Percentiles rank a stretch among this genome's conserved stretches.
These are phyloP conservation scores for Trilocha varians DNA, from an alignment of 2,888 invertebrate genomes.

Conservation along the genomic window DNA sequence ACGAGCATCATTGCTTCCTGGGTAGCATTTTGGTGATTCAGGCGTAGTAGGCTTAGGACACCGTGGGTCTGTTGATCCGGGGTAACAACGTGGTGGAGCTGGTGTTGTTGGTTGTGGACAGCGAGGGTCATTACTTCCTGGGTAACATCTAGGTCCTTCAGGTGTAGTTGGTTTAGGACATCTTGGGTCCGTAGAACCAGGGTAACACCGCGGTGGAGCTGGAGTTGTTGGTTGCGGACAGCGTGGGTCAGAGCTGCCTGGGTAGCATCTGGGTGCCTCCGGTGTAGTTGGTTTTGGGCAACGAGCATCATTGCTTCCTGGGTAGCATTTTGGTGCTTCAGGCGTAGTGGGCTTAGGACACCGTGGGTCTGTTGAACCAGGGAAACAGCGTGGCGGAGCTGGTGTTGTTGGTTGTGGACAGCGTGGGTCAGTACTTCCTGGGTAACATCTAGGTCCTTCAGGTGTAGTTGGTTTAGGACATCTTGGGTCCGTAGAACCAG, in stretches of 20 bases:
- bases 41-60: slow-evolving; percentile 23
- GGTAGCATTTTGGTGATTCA: slow-evolving; percentile 17
- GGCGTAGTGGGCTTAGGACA: slow-evolving; percentile 27
- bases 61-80: slow-evolving; percentile 25
- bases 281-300: slow-evolving; percentile 18
- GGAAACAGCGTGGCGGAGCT: slow-evolving; percentile 21
- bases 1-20: slow-evolving; percentile 28
- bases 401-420: slow-evolving; percentile 20
- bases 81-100: slow-evolving; percentile 24
- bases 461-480: slow-evolving; percentile 27
- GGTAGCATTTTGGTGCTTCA: slow-evolving; percentile 15
- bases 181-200: slow-evolving; percentile 20
- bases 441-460: slow-evolving; percentile 17
- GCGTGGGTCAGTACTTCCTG: slow-evolving; percentile 21
- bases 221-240: slow-evolving; percentile 31
- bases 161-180: slow-evolving; percentile 22
- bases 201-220: slow-evolving; percentile 19
- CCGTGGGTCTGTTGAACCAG: slow-evolving; percentile 26
- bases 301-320: slow-evolving; percentile 23
- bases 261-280: slow-evolving; percentile 17
- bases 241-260: slow-evolving; percentile 14
- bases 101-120: slow-evolving; percentile 30
- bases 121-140: slow-evolving; percentile 34
- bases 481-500: slow-evolving; percentile 26
- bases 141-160: slow-evolving; percentile 27